Evolutionary conservation across 1,140 invertebrate genomes (phyloP), one percentile per base, ranked within the genome.

Genomic region (Drosophila oshimai): DNA sequence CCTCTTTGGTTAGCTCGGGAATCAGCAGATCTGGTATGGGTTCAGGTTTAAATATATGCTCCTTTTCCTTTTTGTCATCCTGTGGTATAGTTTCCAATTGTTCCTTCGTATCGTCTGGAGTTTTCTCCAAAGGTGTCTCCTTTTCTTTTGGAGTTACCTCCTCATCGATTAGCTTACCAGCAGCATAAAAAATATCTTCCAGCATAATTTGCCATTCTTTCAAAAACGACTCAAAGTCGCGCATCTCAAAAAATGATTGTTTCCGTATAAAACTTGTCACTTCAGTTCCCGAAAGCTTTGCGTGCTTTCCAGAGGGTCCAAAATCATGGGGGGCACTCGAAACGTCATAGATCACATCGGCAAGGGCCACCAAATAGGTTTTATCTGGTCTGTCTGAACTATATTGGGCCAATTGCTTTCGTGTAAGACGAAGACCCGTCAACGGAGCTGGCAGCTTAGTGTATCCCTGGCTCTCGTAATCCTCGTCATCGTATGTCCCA

Each of bases 401-500:
- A 6, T 62, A 88, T 0, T 29, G 6, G 12, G 31, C 18, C 13
- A 86, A 36, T 4, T 61, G 4, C 2, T 28, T 18, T 0, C 12
- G 24, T 0, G 33, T 76, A 6, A 86, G 20, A 0, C 1, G 0
- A 0, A 76, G 44, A 10, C 61, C 29, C 4, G 15, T 9, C 4
- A 81, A 1, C 0, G 80, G 81, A 1, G 6, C 0, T 0, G 18
- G 24, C 1, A 50, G 5, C 10, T 20, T n/a, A 0, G 31, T 22
- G 4, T 73, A 54, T 0, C 53, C 76, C 6, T 33, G 50, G 0
- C 29, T 17, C 37, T 39, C 12, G 5, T 73, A 86, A 41, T 86
- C 80, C 9, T 70, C 47, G 2, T 81, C 76, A 12, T 86, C 81
- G 10, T 81, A 87, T 6, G 67, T 76, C 3, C 55, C 65, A 45